phyloP scores from a whole-genome alignment of 1,140 invertebrate genomes.

The Galleria mellonella region DNA sequence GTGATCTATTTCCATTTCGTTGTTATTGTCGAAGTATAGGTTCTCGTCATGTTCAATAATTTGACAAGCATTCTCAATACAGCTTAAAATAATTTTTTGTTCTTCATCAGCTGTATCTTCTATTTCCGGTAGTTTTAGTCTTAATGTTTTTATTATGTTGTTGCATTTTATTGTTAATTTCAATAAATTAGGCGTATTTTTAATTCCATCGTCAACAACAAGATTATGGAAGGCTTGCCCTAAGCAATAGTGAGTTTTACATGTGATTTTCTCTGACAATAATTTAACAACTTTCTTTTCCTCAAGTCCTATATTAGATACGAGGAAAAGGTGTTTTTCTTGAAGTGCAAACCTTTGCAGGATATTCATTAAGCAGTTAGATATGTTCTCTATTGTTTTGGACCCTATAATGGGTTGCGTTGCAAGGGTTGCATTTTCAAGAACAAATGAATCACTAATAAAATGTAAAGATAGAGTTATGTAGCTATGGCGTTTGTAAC shows the following conservation, averaged over 20 bases:
- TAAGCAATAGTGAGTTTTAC: slow-evolving; percentile 8
- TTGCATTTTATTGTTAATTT: slow-evolving; percentile 8
- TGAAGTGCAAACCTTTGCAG: not conserved
- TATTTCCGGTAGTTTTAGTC: slow-evolving; percentile 1
- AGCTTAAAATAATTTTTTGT: slow-evolving; percentile 2
- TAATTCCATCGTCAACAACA: slow-evolving; percentile 10
- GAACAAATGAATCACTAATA: not conserved
- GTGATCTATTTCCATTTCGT: not conserved
- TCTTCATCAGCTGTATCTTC: slow-evolving; percentile 3
- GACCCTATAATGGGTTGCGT: not conserved
- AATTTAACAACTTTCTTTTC: not conserved
- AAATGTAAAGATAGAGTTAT: slow-evolving; percentile 5
- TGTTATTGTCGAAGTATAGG: not conserved
- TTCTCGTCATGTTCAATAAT: not conserved
- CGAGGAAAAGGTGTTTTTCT: slow-evolving; percentile 4
- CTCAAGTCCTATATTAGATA: slow-evolving; percentile 2
- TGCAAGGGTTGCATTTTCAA: not conserved
- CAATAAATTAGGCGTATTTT: slow-evolving; percentile 1
- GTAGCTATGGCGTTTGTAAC: not conserved
- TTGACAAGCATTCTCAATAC: not conserved
- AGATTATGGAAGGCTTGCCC: slow-evolving; percentile 10
- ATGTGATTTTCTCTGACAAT: not conserved
- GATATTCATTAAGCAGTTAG: not conserved
- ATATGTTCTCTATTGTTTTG: not conserved
- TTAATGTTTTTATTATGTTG: slow-evolving; percentile 8